Base-by-base conservation (phyloP, 2,888 invertebrate species). In the Diachrysia chrysitis region DNA sequence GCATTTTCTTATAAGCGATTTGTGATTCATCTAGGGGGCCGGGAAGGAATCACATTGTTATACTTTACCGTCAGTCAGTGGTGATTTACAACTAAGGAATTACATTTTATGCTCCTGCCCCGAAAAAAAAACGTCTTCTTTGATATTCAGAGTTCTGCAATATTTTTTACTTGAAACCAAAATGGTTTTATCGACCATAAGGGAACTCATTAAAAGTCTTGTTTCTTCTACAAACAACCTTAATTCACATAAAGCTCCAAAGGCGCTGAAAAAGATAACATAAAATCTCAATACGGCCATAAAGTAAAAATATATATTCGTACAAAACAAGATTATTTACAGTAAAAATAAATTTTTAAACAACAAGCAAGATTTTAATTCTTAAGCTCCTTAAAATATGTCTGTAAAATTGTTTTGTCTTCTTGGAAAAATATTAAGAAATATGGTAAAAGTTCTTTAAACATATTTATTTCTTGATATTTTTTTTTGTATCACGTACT, bases 281-380 rank as follows among this genome's bases (percentile, higher is more conserved):
- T 42, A 37, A 48, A 32, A 46, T 14, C 35, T 29, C 46, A 17
- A 32, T 46, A 16, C 32, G 2, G 9, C 10, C 19, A 23, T 60
- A 59, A 25, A 66, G 21, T 51, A 56, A 51, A 48, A 59, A 51
- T 19, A 60, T 60, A 48, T 35, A 35, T 66, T 37, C 56, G 51
- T 56, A 56, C 16, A 19, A 12, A 62, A 62, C 19, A 42, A 58
- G 21, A n/a, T 37, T 16, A 42, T 17, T 54, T 32, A 42, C 23
- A 37, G 57, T 57, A 35, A 56, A 63, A 57, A 66, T 48, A n/a
- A 29, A 59, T 48, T 19, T 58, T 25, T 46, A 58, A 48, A 48
- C 29, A 32, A 3, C 29, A n/a, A 42, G 5, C 17, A 32, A 23
- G 46, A 32, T 17, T 32, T 46, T 60, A 61, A 61, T 62, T 62